These are phyloP conservation scores for Oryzias javanicus DNA, from an alignment of 2,113 vertebrate species.

Conservation along the genomic window DNA sequence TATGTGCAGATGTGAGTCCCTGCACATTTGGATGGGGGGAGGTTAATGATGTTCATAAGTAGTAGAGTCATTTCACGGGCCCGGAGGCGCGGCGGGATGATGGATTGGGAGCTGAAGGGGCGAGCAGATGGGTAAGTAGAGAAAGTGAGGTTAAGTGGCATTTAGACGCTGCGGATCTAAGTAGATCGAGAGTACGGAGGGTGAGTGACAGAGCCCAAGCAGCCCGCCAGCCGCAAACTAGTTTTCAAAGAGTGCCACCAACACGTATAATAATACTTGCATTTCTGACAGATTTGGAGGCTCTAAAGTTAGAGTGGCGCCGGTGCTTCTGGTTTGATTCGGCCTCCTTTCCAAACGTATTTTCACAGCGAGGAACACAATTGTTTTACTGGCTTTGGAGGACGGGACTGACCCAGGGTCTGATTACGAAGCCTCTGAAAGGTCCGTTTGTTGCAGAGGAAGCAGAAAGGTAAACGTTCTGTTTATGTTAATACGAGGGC, in stretches of 20 bases:
- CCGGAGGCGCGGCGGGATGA: constrained; percentile 57
- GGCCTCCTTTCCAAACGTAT: neutral
- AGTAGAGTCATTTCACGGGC: constrained; percentile 68
- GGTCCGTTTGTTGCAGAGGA: no score
- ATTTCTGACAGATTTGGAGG: constrained; percentile 12
- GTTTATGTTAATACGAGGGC: no score
- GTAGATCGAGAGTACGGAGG: constrained; percentile 68
- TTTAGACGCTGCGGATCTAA: constrained; percentile 78
- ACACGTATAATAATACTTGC: constrained; percentile 17
- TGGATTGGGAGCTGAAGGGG: constrained; percentile 67
- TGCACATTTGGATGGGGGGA: constrained; percentile 34
- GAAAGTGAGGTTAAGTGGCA: constrained; percentile 82
- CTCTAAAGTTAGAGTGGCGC: constrained; percentile 10
- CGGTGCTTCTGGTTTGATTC: neutral
- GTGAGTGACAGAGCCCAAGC: constrained; percentile 28
- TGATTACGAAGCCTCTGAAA: neutral
- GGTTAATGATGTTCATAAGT: constrained; percentile 67
- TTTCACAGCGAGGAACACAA: neutral
- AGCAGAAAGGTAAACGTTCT: no score
- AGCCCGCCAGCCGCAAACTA: constrained; percentile 13
- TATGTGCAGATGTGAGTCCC: constrained; percentile 22
- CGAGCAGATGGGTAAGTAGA: constrained; percentile 74
- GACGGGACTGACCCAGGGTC: neutral
- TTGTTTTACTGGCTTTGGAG: neutral
- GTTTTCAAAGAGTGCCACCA: constrained; percentile 30